A percentile compares a stretch with the other conserved stretches of the same genome.
These are phyloP conservation scores for Sepioteuthis lessoniana DNA, from an alignment of 2,888 invertebrate species.

Conservation along the genomic window DNA sequence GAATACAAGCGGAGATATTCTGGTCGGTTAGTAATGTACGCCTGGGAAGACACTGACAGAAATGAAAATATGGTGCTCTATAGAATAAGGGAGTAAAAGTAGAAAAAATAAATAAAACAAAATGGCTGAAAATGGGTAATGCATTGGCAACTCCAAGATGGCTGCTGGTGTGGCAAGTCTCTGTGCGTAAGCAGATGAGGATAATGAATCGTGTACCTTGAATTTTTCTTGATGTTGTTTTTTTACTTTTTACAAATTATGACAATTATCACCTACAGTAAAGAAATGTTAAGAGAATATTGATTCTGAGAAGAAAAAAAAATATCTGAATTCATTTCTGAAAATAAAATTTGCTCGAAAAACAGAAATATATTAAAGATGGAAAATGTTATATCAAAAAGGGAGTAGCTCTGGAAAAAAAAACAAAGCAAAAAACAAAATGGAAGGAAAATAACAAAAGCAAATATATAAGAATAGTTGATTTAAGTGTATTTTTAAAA, in stretches of 20 bases:
- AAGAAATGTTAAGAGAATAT: neutral
- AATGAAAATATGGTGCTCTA: neutral
- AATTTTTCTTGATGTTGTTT: neutral
- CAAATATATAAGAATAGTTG: neutral
- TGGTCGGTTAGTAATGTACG: neutral
- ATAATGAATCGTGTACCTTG: neutral
- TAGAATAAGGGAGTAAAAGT: neutral
- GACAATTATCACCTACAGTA: constrained; percentile 6
- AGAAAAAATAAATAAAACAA: neutral
- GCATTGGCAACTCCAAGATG: neutral
- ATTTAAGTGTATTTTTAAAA: neutral
- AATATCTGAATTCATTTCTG: neutral
- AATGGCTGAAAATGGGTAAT: neutral
- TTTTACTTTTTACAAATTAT: neutral
- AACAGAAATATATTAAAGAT: neutral
- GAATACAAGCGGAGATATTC: neutral
- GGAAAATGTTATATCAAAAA: neutral
- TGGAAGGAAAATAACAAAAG: neutral
- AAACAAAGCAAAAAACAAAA: neutral
- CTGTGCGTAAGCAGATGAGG: neutral
- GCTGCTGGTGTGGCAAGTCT: neutral
- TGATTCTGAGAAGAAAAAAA: neutral
- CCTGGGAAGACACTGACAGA: neutral
- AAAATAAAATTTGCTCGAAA: neutral
- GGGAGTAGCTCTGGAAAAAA: neutral